phyloP scores from a whole-genome alignment of 1,140 invertebrate species.

The Maniola jurtina region DNA sequence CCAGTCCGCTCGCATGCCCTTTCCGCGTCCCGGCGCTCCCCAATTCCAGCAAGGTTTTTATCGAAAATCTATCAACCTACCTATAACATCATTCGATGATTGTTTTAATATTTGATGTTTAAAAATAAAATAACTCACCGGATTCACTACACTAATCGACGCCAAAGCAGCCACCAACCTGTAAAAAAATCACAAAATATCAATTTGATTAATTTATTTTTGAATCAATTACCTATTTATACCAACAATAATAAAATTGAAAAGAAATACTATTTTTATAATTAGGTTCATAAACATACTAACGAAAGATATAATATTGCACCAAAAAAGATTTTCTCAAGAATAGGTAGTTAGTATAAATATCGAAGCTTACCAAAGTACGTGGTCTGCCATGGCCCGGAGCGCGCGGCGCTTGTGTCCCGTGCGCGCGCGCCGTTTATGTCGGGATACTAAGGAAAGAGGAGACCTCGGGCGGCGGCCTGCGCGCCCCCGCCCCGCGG shows the following conservation, averaged over 20 bases:
- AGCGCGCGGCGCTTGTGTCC: constrained; percentile 70
- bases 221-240: background rate
- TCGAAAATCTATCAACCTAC: constrained; percentile 16
- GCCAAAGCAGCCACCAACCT: constrained; percentile 66
- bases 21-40: constrained; percentile 50
- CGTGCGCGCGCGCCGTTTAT: constrained; percentile 73
- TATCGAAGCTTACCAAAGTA: constrained; percentile 63
- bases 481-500: constrained; percentile 55
- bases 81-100: constrained; percentile 19
- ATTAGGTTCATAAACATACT: too few species aligned
- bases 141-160: constrained; percentile 52
- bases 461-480: constrained; percentile 57
- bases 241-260: too few species aligned
- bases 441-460: constrained; percentile 73
- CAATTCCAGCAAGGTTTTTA: constrained; percentile 45
- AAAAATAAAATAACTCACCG: constrained; percentile 54
- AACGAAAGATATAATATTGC: background rate
- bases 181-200: constrained; percentile 22
- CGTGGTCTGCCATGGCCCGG: constrained; percentile 71
- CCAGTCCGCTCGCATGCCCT: constrained; percentile 50
- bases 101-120: constrained; percentile 18
- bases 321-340: background rate
- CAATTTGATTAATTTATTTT: background rate
- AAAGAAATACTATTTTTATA: too few species aligned
- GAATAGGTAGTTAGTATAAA: background rate